Base-by-base conservation (phyloP, 2,888 invertebrate species). In the Tipula lateralis region DNA sequence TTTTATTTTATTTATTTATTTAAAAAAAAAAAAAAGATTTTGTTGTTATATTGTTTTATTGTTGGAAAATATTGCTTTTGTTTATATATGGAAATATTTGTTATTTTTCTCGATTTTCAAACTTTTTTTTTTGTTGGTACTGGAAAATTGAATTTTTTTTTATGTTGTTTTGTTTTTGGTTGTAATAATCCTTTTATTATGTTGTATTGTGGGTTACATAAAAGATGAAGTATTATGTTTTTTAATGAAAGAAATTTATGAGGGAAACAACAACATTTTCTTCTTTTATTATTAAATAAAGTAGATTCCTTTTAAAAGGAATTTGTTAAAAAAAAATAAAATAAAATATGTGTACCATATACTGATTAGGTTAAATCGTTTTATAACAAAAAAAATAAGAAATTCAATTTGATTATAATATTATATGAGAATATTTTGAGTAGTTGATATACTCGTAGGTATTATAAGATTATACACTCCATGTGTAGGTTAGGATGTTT, bases 211-310 rank as follows among this genome's bases (percentile, higher is more conserved):
- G 66, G 66, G 66, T 66, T 66, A 66, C 66, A 66, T 66, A 66
- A 66, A 66, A 66, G 66, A 66, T 24, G 66, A 66, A 66, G 66
- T 66, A 66, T 66, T 66, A 24, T 66, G 24, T 66, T 24, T 66
- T 66, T 66, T 66, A 66, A 66, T 66, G 66, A 66, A 66, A 66
- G 66, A 66, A 66, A 66, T 66, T 66, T 66, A 66, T 66, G 66
- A 66, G 66, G 66, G 66, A 66, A 24, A 66, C 66, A 66, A 66
- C 66, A 66, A 24, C 66, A 24, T 66, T 66, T 66, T 66, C 9
- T 39, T 39, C 13, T 66, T 66, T 66, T 66, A 66, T 66, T 66
- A 66, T 66, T 66, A 66, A 66, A 66, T 66, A 66, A 24, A 66
- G 66, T 66, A 66, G 66, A 66, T 66, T 66, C 66, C 66, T 66